Base-by-base conservation (phyloP, 2,888 invertebrate genomes). In the Ryuthela nishihirai region DNA sequence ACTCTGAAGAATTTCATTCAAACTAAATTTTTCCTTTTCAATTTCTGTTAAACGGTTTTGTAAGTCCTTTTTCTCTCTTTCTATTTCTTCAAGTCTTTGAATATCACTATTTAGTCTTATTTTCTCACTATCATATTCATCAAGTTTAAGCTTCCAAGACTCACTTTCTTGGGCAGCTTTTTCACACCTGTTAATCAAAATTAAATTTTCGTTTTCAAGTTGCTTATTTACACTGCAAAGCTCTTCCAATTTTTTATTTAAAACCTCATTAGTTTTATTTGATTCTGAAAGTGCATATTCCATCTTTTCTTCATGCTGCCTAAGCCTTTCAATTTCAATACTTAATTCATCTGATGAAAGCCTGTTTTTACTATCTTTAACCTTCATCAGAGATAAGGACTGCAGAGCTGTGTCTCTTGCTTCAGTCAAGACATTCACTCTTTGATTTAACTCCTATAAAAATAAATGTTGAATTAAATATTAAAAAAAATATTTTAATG, bases 371-470 rank as follows among this genome's bases (percentile, higher is more conserved):
- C n/a, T n/a, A n/a, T n/a, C n/a, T n/a, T n/a, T n/a, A n/a, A n/a
- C n/a, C n/a, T n/a, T n/a, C n/a, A n/a, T n/a, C n/a, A n/a, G n/a
- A n/a, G n/a, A n/a, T n/a, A 54, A 38, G 2, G 54, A 54, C 29
- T 54, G 26, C 15, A 54, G n/a, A 25, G 59, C 44, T 7, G 29
- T n/a, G 29, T 55, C 48, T 26, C 52, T 44, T 29, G 52, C 47
- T 35, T 46, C 48, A 17, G 20, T 23, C 34, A 55, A 44, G 18
- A 43, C 12, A 18, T 17, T 20, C 4, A 48, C 20, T 46, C 55
- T 49, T 21, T 43, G 29, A n/a, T 35, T 36, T 15, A 42, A 10
- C 18, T 52, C 52, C 55, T 61, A 36, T n/a, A 46, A 25, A 25
- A 40, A n/a, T 15, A 40, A 38, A 9, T 12, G 4, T 35, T 45